These are phyloP conservation scores for Phymanthus crucifer DNA, from an alignment of 92 coral and sea anemone genomes.

Conservation along the genomic window DNA sequence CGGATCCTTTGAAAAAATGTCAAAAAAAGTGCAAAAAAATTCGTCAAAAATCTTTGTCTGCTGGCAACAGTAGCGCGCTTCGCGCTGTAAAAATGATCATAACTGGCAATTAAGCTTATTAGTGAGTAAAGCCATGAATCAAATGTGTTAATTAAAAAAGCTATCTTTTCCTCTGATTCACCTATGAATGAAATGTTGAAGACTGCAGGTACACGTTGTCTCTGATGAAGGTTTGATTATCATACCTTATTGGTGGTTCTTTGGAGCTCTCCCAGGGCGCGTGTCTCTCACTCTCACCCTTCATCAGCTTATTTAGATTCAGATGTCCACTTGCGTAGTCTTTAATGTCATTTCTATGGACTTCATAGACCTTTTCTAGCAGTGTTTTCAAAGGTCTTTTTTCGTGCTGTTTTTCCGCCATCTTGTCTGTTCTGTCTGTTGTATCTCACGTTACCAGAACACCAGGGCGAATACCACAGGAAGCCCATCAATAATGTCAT, in stretches of 20 bases:
- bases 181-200: too few species aligned
- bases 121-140: too few species aligned
- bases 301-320: constrained; percentile 77
- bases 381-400: constrained; percentile 55
- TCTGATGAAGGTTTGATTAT: neutral
- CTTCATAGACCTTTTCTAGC: constrained; percentile 84
- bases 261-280: constrained; percentile 77
- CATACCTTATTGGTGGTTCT: constrained; percentile 72
- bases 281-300: constrained; percentile 62
- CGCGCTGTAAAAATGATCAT: too few species aligned
- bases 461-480: constrained; percentile 27
- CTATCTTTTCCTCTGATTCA: too few species aligned
- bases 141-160: too few species aligned
- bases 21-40: too few species aligned
- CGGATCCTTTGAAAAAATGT: too few species aligned
- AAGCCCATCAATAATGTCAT: neutral
- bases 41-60: too few species aligned
- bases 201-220: too few species aligned
- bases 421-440: constrained; percentile 41
- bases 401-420: constrained; percentile 77
- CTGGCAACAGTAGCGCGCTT: too few species aligned
- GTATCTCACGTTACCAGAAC: constrained; percentile 49
- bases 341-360: constrained; percentile 93
- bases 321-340: constrained; percentile 93
- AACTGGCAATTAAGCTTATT: too few species aligned